phyloP scores from a whole-genome alignment of 30 jellyfish, hydroid and myxozoan genomes.

The Cassiopea xamachana region DNA sequence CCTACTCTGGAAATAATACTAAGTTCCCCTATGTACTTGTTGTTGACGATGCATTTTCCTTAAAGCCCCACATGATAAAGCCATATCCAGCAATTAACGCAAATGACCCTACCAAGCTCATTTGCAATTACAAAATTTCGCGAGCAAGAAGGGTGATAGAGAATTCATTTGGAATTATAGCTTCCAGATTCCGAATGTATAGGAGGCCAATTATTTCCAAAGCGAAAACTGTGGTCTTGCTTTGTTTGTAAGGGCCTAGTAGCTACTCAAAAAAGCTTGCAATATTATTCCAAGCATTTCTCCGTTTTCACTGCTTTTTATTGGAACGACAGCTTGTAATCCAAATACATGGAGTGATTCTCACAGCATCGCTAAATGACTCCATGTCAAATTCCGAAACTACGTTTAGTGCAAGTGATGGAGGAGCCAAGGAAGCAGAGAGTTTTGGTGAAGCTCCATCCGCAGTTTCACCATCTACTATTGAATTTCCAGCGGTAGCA shows the following conservation, averaged over 20 bases:
- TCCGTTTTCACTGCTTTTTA: neutral
- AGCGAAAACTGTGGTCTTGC: neutral
- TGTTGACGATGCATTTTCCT: constrained; percentile 15
- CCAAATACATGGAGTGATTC: neutral
- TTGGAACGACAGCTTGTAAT: neutral
- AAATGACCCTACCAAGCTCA: neutral
- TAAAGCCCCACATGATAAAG: constrained; percentile 7
- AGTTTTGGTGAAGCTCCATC: neutral
- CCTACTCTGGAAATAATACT: neutral
- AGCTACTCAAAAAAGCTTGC: neutral
- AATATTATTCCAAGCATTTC: neutral
- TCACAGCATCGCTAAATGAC: neutral
- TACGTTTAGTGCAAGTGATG: neutral
- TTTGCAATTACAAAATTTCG: neutral
- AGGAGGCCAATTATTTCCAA: constrained; percentile 11
- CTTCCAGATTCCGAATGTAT: neutral
- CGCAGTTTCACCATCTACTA: neutral
- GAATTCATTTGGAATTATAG: neutral
- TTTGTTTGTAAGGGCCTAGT: neutral
- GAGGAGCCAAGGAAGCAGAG: neutral
- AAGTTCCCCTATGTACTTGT: neutral
- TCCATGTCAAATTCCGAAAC: neutral
- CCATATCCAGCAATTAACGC: constrained; percentile 13
- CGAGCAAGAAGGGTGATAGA: constrained; percentile 21
- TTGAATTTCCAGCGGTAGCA: neutral